phyloP scores from a whole-genome alignment of 2,888 invertebrate species.

The Microdon myrmicae region DNA sequence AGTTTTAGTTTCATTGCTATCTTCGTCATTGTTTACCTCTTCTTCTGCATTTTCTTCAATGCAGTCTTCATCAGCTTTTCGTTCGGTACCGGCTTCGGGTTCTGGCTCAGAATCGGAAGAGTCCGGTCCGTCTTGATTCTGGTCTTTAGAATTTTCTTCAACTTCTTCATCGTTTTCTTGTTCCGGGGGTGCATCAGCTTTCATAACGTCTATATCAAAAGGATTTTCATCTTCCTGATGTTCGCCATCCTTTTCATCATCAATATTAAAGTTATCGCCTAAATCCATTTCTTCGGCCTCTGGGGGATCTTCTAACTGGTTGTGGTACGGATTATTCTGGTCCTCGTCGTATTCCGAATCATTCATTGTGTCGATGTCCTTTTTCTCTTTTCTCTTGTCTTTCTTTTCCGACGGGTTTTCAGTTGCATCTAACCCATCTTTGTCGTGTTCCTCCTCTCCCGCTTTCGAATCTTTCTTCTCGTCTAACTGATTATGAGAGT shows the following conservation, averaged over 20 bases:
- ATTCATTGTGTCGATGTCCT: constrained; percentile 85
- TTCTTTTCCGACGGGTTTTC: constrained; percentile 59
- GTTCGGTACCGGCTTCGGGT: constrained; percentile 27
- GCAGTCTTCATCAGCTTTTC: constrained; percentile 70
- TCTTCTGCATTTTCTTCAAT: constrained; percentile 69
- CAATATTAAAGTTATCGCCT: constrained; percentile 86
- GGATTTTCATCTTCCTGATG: constrained; percentile 80
- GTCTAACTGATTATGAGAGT: constrained; percentile 67
- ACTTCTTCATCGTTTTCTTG: constrained; percentile 59
- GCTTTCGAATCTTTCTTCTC: constrained; percentile 70
- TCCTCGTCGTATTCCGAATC: constrained; percentile 83
- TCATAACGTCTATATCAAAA: constrained; percentile 85
- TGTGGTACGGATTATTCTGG: constrained; percentile 83
- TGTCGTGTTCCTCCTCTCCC: constrained; percentile 71
- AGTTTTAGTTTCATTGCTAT: constrained; percentile 68
- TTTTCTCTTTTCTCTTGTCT: constrained; percentile 68
- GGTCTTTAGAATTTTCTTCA: constrained; percentile 64
- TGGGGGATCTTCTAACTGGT: constrained; percentile 78
- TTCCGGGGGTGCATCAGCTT: constrained; percentile 68
- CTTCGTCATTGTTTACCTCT: constrained; percentile 55
- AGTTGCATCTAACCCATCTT: constrained; percentile 65
- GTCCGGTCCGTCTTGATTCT: constrained; percentile 67
- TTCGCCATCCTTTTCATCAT: constrained; percentile 74
- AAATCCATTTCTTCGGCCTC: constrained; percentile 89
- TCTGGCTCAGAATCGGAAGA: constrained; percentile 34